Base-by-base conservation (phyloP, 37 sponge, comb jelly and placozoan genomes). In the Tethya wilhelma region DNA sequence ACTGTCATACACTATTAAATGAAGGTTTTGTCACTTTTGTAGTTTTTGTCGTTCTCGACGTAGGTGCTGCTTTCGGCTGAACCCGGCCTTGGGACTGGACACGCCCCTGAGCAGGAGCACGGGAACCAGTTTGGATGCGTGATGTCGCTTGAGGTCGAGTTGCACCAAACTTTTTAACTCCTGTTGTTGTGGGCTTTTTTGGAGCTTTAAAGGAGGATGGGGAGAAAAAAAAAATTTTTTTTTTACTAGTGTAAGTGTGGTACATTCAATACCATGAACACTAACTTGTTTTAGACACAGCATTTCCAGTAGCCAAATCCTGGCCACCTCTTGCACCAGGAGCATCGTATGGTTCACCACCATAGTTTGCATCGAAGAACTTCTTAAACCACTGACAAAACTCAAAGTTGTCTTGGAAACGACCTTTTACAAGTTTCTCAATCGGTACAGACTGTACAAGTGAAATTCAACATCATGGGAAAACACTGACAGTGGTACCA, bases 321-420 rank as follows among this genome's bases (percentile, higher is more conserved):
- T 74, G 65, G 2, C 89, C 81, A 41, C 56, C 86, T n/a, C 98
- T 86, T 3, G 78, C 92, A 32, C 60, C 90, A 8, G 78, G 73
- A 23, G 94, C 78, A 63, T 98, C 92, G 71, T 98, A 93, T 7
- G 28, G 28, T 63, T 89, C 87, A 0, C 56, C 19, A 0, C 92
- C 94, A 69, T 96, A 96, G 85, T 98, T 98, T 31, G 90, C 95
- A 70, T 96, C 85, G 87, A 89, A 98, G 83, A 98, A 92, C 72
- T 92, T 91, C 83, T 96, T 94, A 73, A 98, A 98, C 99, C 99
- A 98, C 77, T 98, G 99, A 43, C 84, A 57, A 64, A 98, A 98
- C 82, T 98, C 99, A 79, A 98, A 94, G 75, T 98, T 98, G 86
- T 98, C 99, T 39, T 96, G 99, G 77, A 94, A 96, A 31, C 81